Conservation (phyloP, 2,113 vertebrate species). For the Ovis canadensis region DNA sequence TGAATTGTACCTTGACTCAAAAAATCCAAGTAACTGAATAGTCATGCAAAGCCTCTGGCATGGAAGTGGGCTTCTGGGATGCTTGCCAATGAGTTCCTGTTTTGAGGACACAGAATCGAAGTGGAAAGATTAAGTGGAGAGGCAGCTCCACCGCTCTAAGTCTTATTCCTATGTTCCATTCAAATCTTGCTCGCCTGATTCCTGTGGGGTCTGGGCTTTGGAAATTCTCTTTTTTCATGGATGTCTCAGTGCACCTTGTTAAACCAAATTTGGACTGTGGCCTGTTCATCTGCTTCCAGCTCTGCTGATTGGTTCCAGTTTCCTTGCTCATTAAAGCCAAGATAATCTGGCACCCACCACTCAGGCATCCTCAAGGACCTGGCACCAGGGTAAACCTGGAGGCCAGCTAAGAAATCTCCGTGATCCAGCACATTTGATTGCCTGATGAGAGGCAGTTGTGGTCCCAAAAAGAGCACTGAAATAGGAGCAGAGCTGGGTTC, state of each 20-base stretch:
- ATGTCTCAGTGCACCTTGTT: constrained; percentile 74
- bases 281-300: constrained; percentile 64
- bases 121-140: constrained; percentile 71
- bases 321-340: constrained; percentile 71
- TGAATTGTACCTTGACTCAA: constrained; percentile 65
- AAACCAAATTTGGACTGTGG: constrained; percentile 62
- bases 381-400: constrained; percentile 62
- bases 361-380: constrained; percentile 65
- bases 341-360: constrained; percentile 63
- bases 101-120: constrained; percentile 59
- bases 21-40: constrained; percentile 54
- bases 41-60: constrained; percentile 38
- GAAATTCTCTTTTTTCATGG: constrained; percentile 66
- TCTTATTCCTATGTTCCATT: constrained; percentile 73
- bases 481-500: background rate
- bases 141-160: constrained; percentile 58
- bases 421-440: background rate
- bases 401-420: background rate
- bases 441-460: background rate
- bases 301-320: constrained; percentile 70
- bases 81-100: constrained; percentile 59
- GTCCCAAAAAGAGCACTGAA: constrained; percentile 17
- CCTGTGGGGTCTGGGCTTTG: constrained; percentile 72
- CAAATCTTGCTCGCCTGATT: constrained; percentile 57
- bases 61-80: constrained; percentile 59